phyloP scores from a whole-genome alignment of 2,888 invertebrate species.

The Vesta saturnalis region DNA sequence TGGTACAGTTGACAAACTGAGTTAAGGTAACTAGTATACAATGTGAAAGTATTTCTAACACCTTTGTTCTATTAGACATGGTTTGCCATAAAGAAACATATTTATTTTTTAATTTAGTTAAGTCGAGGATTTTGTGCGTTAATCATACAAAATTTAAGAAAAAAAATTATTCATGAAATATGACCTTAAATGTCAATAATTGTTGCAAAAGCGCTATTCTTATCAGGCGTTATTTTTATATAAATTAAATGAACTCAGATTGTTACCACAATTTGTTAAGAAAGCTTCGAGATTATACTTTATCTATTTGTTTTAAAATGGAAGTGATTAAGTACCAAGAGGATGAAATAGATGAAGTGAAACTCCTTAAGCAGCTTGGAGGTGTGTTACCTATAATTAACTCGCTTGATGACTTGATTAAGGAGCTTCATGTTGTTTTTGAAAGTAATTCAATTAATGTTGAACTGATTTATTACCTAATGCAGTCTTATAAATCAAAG shows the following conservation, averaged over 20 bases:
- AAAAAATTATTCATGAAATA: constrained; percentile 15
- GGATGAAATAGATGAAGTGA: constrained; percentile 26
- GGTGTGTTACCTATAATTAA: constrained; percentile 55
- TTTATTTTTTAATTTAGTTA: neutral
- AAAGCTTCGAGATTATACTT: constrained; percentile 2
- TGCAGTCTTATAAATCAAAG: constrained; percentile 85
- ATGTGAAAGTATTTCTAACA: neutral
- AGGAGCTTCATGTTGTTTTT: constrained; percentile 81
- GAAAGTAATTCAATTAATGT: constrained; percentile 85
- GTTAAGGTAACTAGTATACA: neutral
- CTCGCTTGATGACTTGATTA: constrained; percentile 70
- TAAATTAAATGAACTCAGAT: constrained; percentile 4
- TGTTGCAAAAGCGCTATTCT: constrained; percentile 19
- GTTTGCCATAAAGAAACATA: neutral
- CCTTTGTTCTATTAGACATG: neutral
- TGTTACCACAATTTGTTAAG: neutral
- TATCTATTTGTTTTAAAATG: constrained; percentile 15
- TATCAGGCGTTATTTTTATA: constrained; percentile 15
- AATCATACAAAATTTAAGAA: neutral
- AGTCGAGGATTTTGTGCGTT: neutral
- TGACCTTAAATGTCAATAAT: constrained; percentile 32
- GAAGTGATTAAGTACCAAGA: constrained; percentile 32
- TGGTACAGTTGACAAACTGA: constrained; percentile 25
- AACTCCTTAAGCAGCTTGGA: constrained; percentile 31
- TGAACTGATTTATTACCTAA: constrained; percentile 86